These are phyloP conservation scores for Phaenicophaeus curvirostris DNA, from an alignment of 2,797 vertebrate species.

Conservation along the genomic window DNA sequence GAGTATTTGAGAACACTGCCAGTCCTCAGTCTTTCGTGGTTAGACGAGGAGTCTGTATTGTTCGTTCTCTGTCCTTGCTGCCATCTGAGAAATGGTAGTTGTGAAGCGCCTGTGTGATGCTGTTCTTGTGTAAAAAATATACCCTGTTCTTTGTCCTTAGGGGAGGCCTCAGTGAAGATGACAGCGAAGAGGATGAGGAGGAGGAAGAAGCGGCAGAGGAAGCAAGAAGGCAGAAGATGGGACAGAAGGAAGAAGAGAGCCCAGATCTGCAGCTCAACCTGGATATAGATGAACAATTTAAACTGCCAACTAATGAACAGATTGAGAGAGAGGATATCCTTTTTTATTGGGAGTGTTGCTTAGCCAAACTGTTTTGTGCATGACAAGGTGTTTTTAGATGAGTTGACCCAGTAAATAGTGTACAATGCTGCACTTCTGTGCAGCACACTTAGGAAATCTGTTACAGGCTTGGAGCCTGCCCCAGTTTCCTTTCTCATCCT, in stretches of 20 bases:
- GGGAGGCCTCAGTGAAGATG: slow-evolving; percentile 72
- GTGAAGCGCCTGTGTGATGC: background rate
- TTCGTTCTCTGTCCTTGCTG: background rate
- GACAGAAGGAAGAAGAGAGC: slow-evolving; percentile 31
- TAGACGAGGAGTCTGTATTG: slow-evolving; percentile 19
- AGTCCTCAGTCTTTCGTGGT: background rate
- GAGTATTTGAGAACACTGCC: background rate
- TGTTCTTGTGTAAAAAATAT: background rate
- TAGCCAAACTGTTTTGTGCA: background rate
- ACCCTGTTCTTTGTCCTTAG: background rate
- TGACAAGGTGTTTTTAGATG: background rate
- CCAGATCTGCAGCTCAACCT: slow-evolving; percentile 86
- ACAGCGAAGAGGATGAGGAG: slow-evolving; percentile 75
- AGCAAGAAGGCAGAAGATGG: background rate
- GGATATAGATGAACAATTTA: slow-evolving; percentile 85
- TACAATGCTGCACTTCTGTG: fast-evolving
- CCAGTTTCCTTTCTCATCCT: background rate
- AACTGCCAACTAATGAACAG: slow-evolving; percentile 85
- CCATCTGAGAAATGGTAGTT: background rate
- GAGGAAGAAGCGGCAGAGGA: slow-evolving; percentile 50
- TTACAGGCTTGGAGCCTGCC: background rate
- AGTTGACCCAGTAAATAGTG: background rate
- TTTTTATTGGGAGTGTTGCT: background rate
- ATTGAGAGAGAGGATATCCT: slow-evolving; percentile 88
- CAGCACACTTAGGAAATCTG: background rate